A percentile compares a stretch with the other conserved stretches of the same genome.
Evolutionary conservation across 64 coral and sea anemone genomes (phyloP).

Genomic region (Montipora efflorescens): DNA sequence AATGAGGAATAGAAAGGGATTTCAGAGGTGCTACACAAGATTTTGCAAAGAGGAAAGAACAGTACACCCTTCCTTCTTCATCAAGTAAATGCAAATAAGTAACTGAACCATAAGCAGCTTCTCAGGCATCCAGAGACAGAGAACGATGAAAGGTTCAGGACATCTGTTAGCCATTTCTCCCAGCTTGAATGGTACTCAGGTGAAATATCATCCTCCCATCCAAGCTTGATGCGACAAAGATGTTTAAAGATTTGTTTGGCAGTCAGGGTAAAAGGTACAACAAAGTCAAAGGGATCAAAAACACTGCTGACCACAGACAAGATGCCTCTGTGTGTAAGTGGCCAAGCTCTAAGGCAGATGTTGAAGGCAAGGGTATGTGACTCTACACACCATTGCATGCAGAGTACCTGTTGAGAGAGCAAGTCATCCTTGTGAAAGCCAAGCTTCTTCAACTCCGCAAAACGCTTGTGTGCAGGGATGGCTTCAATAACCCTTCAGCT

Average conservation of each 20-base stretch:
- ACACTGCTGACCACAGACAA: constrained; percentile 46
- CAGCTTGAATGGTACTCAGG: constrained; percentile 48
- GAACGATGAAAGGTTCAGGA: not conserved
- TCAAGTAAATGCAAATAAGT: constrained; percentile 46
- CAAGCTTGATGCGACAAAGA: constrained; percentile 64
- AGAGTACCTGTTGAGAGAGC: constrained; percentile 53
- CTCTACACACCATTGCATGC: constrained; percentile 56
- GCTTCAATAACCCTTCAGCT: constrained; percentile 49
- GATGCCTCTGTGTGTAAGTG: constrained; percentile 32
- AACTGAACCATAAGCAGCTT: constrained; percentile 64
- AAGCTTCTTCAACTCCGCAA: constrained; percentile 38
- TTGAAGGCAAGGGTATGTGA: constrained; percentile 48
- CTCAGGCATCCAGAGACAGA: constrained; percentile 29
- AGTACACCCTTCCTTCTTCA: constrained; percentile 34
- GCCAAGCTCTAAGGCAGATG: constrained; percentile 27
- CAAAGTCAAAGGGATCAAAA: constrained; percentile 65
- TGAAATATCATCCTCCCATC: constrained; percentile 70
- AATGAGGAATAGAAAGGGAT: constrained; percentile 56
- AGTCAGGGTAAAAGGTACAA: constrained; percentile 38
- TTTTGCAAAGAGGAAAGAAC: constrained; percentile 73
- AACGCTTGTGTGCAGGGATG: constrained; percentile 43
- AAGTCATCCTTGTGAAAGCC: constrained; percentile 48
- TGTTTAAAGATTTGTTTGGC: constrained; percentile 70
- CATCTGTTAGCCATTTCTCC: constrained; percentile 70
- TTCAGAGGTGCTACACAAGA: constrained; percentile 68